Base-by-base conservation (phyloP, 2,113 vertebrate species). In the Colaptes auratus region DNA sequence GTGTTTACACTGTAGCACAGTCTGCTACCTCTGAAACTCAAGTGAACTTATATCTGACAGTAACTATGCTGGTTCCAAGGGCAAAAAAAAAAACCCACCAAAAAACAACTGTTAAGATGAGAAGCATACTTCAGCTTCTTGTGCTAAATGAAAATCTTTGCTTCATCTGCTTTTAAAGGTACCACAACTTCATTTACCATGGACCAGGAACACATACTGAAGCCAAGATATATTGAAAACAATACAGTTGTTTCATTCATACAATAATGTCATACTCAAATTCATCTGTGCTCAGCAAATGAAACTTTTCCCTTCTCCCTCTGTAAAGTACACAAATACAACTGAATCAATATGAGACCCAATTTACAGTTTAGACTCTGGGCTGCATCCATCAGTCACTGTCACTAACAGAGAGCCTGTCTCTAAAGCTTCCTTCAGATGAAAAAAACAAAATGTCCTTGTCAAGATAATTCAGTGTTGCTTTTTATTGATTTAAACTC, bases 1-100 rank as follows among this genome's bases (percentile, higher is more conserved):
- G 94, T 94, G 89, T 95, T 96, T 96, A 95, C 90, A 96, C 88
- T 94, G 70, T 63, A 95, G 92, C 87, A 93, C 84, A 96, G 94
- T 92, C 92, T 96, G 92, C 86, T 94, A 95, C 82, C 95, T 92
- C 92, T 1, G 31, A 94, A 96, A 86, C 82, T 84, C 88, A 82
- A 84, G 36, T 90, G 89, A 96, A 93, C 95, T 93, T 88, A 15
- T 10, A 96, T 80, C 86, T 0, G 1, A 95, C 61, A 84, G 87
- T n/a, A 82, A 93, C 84, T 74, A 44, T 10, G 44, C 69, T 86
- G 73, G 65, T 75, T 94, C 65, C 76, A 93, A 78, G 58, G 65
- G 42, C 4, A 80, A 90, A 86, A 82, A 82, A 73, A 53, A 12
- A 19, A 39, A 10, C 39, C 39, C 39, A 39, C 39, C 39, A 39